phyloP scores from a whole-genome alignment of 2,797 vertebrate genomes.

The Alcedo atthis region DNA sequence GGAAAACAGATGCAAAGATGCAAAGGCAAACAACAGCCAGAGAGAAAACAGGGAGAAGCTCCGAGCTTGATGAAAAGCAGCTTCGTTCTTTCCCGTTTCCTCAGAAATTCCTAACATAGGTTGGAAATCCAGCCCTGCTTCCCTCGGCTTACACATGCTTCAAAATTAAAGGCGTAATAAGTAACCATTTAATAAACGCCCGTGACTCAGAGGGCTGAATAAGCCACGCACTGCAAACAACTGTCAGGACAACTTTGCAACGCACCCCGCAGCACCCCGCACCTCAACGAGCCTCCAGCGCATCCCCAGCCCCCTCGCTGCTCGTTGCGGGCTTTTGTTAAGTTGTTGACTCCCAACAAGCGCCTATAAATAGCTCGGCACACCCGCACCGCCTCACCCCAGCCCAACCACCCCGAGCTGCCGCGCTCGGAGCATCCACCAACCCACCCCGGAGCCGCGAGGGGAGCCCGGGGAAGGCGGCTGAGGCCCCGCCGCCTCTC shows the following conservation, averaged over 20 bases:
- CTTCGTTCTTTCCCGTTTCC: neutral
- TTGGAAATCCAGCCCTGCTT: neutral
- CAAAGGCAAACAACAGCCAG: neutral
- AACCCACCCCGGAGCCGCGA: neutral
- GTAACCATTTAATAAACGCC: neutral
- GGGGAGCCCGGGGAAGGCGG: neutral
- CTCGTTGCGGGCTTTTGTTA: neutral
- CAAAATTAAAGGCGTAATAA: slow-evolving; percentile 1
- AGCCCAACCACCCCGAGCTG: neutral
- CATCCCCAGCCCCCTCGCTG: neutral
- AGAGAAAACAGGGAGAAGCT: neutral
- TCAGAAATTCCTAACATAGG: neutral
- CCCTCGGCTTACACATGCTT: neutral
- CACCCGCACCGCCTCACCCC: neutral
- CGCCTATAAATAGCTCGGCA: neutral
- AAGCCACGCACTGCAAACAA: neutral
- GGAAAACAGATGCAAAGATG: neutral
- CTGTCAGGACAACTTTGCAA: neutral
- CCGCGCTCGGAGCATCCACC: neutral
- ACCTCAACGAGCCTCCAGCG: neutral
- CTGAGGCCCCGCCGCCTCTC: neutral
- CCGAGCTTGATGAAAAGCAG: neutral
- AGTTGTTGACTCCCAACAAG: neutral
- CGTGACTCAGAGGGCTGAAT: neutral
- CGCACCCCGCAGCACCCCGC: neutral